Base-by-base conservation (phyloP, 1,140 invertebrate genomes). In the Zaprionus tsacasi region DNA sequence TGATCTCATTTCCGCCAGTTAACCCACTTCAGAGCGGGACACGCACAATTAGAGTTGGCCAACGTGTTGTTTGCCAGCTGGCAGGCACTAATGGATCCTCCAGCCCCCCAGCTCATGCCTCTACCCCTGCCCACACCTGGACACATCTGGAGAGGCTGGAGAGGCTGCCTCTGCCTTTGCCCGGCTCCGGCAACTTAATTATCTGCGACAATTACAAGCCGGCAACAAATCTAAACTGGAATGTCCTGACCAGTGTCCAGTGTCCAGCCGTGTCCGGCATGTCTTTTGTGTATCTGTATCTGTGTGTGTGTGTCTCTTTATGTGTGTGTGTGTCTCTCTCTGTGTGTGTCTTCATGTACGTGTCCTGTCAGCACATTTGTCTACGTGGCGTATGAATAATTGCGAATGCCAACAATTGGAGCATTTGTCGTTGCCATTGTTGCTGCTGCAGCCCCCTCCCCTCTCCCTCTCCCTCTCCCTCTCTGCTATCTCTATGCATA, bases 321-420 rank as follows among this genome's bases (percentile, higher is more conserved):
- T 30, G 27, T 30, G 27, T 5, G 27, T 61, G 56, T 52, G 52
- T 30, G n/a, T n/a, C n/a, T n/a, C n/a, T n/a, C n/a, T n/a, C n/a
- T n/a, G 36, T 59, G 48, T 68, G 43, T 35, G 50, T 55, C 35
- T 40, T 3, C 59, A 48, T 48, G 33, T 82, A 59, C 57, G 55
- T 64, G 68, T 71, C 63, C 83, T 88, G 83, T 88, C 83, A 81
- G 80, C 83, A 88, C 83, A 88, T 88, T 88, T 88, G 85, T 88
- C 85, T 88, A 89, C 85, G 78, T 88, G 83, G 83, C 83, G 78
- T 88, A 88, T 88, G 85, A 88, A 89, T 88, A 88, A 88, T 88
- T 88, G 83, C 83, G 78, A 81, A 88, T 88, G 83, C 83, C 83
- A 88, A 83, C 83, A 88, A 88, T 88, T 79, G 85, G 70, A 70